A percentile compares a stretch with the other conserved stretches of the same genome.
Evolutionary conservation across 2,888 invertebrate genomes (phyloP).

Genomic region (Leptopilina myrica): DNA sequence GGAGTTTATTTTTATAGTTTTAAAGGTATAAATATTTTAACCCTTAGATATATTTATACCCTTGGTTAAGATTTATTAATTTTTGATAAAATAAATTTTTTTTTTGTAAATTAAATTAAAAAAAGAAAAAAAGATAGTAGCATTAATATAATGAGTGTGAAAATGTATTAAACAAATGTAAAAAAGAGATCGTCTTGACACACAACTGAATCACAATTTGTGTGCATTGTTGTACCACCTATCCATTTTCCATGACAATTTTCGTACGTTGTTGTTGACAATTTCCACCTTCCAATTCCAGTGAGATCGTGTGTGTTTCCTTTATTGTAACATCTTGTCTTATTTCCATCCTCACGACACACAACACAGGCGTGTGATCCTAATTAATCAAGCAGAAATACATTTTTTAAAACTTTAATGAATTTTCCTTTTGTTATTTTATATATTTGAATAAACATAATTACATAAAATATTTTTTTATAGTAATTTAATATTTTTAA

Average conservation of each 20-base stretch:
- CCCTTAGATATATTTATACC: no score
- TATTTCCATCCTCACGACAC: constrained; percentile 36
- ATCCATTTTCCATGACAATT: constrained; percentile 40
- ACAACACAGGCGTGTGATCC: constrained; percentile 32
- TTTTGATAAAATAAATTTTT: no score
- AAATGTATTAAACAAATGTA: constrained; percentile 11
- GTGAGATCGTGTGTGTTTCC: constrained; percentile 25
- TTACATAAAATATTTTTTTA: no score
- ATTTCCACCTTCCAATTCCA: constrained; percentile 39
- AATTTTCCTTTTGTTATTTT: background rate
- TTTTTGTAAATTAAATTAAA: background rate
- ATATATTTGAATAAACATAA: no score
- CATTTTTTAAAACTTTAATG: background rate
- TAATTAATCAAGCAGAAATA: constrained; percentile 19
- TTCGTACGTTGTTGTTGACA: constrained; percentile 27
- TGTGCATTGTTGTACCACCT: constrained; percentile 28
- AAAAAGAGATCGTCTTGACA: constrained; percentile 33
- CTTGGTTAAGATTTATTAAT: no score
- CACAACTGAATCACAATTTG: constrained; percentile 30
- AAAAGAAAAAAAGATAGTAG: background rate
- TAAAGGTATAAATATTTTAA: no score
- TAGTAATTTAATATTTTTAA: no score
- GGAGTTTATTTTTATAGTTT: no score
- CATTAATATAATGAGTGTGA: background rate
- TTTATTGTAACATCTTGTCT: constrained; percentile 23